Base-by-base conservation (phyloP, 37 sponge, comb jelly and placozoan genomes). In the Cliona cf. orientalis region DNA sequence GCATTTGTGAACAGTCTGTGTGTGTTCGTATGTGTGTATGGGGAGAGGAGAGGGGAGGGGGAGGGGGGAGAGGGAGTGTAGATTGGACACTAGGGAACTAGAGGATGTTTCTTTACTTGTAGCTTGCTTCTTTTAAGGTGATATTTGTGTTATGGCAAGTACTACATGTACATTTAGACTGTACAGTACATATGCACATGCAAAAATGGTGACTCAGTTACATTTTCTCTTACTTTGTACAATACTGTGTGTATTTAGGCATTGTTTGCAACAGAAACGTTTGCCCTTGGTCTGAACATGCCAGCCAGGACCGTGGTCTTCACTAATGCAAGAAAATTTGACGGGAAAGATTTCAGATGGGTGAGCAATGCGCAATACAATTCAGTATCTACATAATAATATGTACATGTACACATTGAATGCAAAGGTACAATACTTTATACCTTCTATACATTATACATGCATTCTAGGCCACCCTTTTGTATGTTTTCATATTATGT, bases 261-360 rank as follows among this genome's bases (percentile, higher is more conserved):
- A 1, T 81, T 98, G 26, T 98, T 98, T 86, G 99, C 99, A 7
- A 98, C 99, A 17, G 99, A 98, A 76, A 98, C 99, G 0, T 98
- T 98, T 91, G 89, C 99, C 26, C 93, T 98, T 40, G 99, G 99
- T 17, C 88, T 98, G n/a, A 98, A 98, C 91, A 98, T 98, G 99
- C 99, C 99, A 22, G 99, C 99, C n/a, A 88, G 96, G 35, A 98
- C 99, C 31, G 99, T 98, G 28, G 96, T 98, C 65, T 98, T 98
- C 82, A 87, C 99, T 17, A 86, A 70, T 39, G 82, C 89, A 33
- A 85, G 97, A 59, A 98, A 98, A 71, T 98, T 96, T 90, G 99
- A 98, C 74, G 99, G 99, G 17, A 93, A 93, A 53, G 88, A 93
- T 42, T 96, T 93, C 70, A 75, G 99, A 78, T 96, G 92, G 91